Base-by-base conservation (phyloP, 1,140 invertebrate species). In the Aphelinus certus region DNA sequence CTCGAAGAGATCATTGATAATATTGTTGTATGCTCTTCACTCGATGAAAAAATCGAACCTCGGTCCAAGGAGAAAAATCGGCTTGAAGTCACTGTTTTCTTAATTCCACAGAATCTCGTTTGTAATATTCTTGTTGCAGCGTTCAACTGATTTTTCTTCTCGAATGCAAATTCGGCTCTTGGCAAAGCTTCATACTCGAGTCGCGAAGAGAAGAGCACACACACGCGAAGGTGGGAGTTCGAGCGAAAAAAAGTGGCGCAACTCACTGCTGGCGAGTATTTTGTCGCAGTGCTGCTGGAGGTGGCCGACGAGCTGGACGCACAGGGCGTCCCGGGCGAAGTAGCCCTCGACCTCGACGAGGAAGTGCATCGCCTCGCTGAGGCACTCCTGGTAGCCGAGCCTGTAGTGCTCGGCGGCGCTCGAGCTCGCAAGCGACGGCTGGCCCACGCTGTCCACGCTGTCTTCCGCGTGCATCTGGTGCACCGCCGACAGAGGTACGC, bases 291-390 rank as follows among this genome's bases (percentile, higher is more conserved):
- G 95, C 77, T 94, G 92, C 81, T 95, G 93, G 62, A 98, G 88
- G 83, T 98, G 96, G 48, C 91, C 91, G 57, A 96, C 89, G 2
- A 98, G 87, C 73, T 95, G 92, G 46, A 93, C 90, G 82, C 95
- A 97, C 5, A 97, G 86, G 0, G 93, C 90, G 81, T 97, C 95
- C 1, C 91, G 91, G 0, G 94, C 91, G 66, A 92, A 92, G 79
- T 92, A 91, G 1, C 94, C 95, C 82, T 96, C 94, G 1, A 92
- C 91, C 79, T 98, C 96, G 1, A 96, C 94, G 26, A 98, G 91
- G 84, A 95, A 98, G 78, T 95, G 91, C 87, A 97, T 93, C 0
- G 93, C 92, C 83, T 98, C 96, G 57, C 93, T 94, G 77, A 97
- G 90, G 78, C 96, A 97, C 84, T 97, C 96, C 84, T 96, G 94